These are phyloP conservation scores for Drosophila nr. perissopoda DNA, from an alignment of 2,888 invertebrate species.

Conservation along the genomic window DNA sequence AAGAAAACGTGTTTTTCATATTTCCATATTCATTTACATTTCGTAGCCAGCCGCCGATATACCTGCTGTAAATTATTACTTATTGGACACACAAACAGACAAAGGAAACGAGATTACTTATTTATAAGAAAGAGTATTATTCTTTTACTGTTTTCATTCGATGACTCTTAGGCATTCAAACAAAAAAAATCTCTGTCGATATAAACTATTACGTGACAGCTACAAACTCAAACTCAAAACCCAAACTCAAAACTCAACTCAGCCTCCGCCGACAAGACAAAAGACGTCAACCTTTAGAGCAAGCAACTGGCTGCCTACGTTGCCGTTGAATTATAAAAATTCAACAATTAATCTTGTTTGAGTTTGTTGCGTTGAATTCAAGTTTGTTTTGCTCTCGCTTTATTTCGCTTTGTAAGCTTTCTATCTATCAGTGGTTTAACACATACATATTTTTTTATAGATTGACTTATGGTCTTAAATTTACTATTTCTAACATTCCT, in stretches of 20 bases:
- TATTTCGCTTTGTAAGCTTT: slow-evolving; percentile 29
- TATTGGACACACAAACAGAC: slow-evolving; percentile 11
- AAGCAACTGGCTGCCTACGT: slow-evolving; percentile 49
- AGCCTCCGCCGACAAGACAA: slow-evolving; percentile 34
- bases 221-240: slow-evolving; percentile 19
- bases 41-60: slow-evolving; percentile 26
- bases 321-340: slow-evolving; percentile 63
- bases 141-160: slow-evolving; percentile 35
- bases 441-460: slow-evolving; percentile 19
- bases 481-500: background rate
- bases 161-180: slow-evolving; percentile 13
- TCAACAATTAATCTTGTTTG: slow-evolving; percentile 73
- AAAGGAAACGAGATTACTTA: slow-evolving; percentile 23
- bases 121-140: slow-evolving; percentile 26
- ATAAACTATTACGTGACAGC: slow-evolving; percentile 57
- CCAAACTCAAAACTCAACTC: slow-evolving; percentile 19
- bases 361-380: slow-evolving; percentile 34
- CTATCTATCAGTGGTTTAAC: slow-evolving; percentile 22
- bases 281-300: slow-evolving; percentile 43
- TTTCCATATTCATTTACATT: slow-evolving; percentile 70
- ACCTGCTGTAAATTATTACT: slow-evolving; percentile 25
- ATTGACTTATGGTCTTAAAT: slow-evolving; percentile 2
- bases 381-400: slow-evolving; percentile 32
- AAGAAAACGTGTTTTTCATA: slow-evolving; percentile 73
- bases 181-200: slow-evolving; percentile 12